Conservation (phyloP, 2,797 vertebrate genomes). For the Telmatherina bonti region DNA sequence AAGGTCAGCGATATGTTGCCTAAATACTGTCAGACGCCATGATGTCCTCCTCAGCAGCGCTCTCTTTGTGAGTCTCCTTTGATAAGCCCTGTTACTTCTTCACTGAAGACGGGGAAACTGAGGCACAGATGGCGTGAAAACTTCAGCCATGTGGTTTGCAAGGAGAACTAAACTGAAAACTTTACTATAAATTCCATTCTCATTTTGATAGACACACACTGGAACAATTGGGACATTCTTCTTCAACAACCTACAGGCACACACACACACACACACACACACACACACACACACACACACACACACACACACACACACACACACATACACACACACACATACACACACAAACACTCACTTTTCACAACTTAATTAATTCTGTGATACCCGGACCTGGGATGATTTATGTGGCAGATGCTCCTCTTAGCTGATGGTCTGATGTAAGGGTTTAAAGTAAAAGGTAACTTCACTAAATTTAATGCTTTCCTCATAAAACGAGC, state of each 20-base stretch:
- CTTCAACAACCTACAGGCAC: conserved; percentile 10
- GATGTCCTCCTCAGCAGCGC: conserved; percentile 17
- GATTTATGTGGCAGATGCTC: conserved; percentile 40
- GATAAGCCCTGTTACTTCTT: conserved; percentile 29
- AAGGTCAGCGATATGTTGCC: conserved; percentile 19
- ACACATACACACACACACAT: too few relatives aligned
- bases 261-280: too few relatives aligned
- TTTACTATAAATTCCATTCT: conserved; percentile 14
- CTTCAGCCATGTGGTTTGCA: conserved; percentile 36
- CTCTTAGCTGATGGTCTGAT: conserved; percentile 31
- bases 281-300: too few relatives aligned
- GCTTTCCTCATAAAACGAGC: conserved; percentile 42
- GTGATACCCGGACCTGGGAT: conserved; percentile 16
- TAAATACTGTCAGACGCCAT: conserved; percentile 18
- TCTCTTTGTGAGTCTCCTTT: conserved; percentile 30
- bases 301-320: too few relatives aligned
- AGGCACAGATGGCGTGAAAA: conserved; percentile 61
- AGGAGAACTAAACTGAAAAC: conserved; percentile 25
- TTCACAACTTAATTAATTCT: conserved; percentile 45
- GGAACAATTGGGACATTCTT: conserved; percentile 13
- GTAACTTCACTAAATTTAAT: conserved; percentile 32
- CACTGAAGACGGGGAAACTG: conserved; percentile 27
- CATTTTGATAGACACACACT: not conserved
- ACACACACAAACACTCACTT: conserved; percentile 16
- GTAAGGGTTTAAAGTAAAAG: conserved; percentile 25